Base-by-base conservation (phyloP, 2,888 invertebrate genomes). In the Eremobia ochroleuca region DNA sequence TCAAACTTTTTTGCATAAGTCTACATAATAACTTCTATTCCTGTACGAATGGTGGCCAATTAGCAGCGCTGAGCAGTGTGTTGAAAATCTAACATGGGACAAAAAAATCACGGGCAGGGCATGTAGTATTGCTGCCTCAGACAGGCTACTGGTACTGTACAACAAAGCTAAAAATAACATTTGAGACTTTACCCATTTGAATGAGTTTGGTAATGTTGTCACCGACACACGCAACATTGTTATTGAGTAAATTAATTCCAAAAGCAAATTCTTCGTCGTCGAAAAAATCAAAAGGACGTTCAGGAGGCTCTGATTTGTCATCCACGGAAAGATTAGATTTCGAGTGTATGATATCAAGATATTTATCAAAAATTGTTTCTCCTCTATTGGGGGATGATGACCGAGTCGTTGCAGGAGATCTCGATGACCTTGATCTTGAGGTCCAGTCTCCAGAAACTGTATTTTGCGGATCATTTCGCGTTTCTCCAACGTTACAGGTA, bases 251-350 rank as follows among this genome's bases (percentile, higher is more conserved):
- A 91, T 96, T 96, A 13, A 95, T 94, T 13, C 96, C 96, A 91
- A 96, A 96, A 40, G 95, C 96, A 88, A 93, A 96, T 85, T 96
- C 96, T 89, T 96, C 96, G 73, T 96, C 96, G 69, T 97, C 96
- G 83, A 92, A 95, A 83, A 95, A 96, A 88, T 96, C 96, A 89
- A 95, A 96, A 4, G 96, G 96, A 62, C 92, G 92, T 74, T 96
- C 95, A 6, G 91, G 81, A 43, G 92, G 90, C 74, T 96, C 96
- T 2, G 90, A 89, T 70, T 93, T 91, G 78, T 93, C 90, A 71
- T 93, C 91, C 13, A 87, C 86, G 13, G 92, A 89, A 73, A 95
- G 80, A 87, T 94, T 94, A 18, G 94, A 94, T 87, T 93, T 93
- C 0, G 96, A 96, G 79, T 92, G 87, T 76, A 95, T 94, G 4